phyloP scores from a whole-genome alignment of 2,888 invertebrate species.

The Autographa pulchrina region DNA sequence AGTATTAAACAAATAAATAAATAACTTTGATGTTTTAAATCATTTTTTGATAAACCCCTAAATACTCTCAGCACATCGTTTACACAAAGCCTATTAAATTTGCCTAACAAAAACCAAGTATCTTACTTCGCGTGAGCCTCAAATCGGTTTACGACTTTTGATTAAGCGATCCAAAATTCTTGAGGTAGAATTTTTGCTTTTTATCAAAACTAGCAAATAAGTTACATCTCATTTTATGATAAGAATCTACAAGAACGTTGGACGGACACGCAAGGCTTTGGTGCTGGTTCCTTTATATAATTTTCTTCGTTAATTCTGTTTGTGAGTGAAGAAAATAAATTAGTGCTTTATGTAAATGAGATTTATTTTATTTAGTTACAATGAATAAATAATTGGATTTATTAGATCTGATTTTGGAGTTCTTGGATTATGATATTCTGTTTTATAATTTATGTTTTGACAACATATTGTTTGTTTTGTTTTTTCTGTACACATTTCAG shows the following conservation, averaged over 20 bases:
- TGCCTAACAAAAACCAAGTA: slow-evolving; percentile 23
- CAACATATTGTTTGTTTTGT: too few relatives aligned
- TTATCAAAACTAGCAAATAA: slow-evolving; percentile 77
- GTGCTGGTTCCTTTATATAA: slow-evolving; percentile 23
- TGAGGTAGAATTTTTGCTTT: slow-evolving; percentile 63
- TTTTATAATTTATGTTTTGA: too few relatives aligned
- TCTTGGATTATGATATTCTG: too few relatives aligned
- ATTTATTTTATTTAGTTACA: not conserved
- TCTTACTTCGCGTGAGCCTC: slow-evolving; percentile 45
- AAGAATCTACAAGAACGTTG: slow-evolving; percentile 71
- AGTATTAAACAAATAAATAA: too few relatives aligned
- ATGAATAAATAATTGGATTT: not conserved
- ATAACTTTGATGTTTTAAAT: not conserved
- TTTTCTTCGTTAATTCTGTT: slow-evolving; percentile 25
- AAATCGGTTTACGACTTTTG: slow-evolving; percentile 56
- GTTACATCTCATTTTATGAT: slow-evolving; percentile 83
- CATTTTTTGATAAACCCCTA: not conserved
- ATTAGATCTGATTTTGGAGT: too few relatives aligned
- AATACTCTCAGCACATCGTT: slow-evolving; percentile 1
- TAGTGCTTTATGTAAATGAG: not conserved
- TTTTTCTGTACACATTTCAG: too few relatives aligned
- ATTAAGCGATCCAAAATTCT: slow-evolving; percentile 73
- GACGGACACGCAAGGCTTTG: slow-evolving; percentile 70
- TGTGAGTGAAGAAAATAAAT: slow-evolving; percentile 7
- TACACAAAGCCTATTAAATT: slow-evolving; percentile 11